Percentiles rank a stretch among this genome's conserved stretches.
Evolutionary conservation across 2,797 vertebrate genomes (phyloP).

Genomic region (Pangasius mekongensis): DNA sequence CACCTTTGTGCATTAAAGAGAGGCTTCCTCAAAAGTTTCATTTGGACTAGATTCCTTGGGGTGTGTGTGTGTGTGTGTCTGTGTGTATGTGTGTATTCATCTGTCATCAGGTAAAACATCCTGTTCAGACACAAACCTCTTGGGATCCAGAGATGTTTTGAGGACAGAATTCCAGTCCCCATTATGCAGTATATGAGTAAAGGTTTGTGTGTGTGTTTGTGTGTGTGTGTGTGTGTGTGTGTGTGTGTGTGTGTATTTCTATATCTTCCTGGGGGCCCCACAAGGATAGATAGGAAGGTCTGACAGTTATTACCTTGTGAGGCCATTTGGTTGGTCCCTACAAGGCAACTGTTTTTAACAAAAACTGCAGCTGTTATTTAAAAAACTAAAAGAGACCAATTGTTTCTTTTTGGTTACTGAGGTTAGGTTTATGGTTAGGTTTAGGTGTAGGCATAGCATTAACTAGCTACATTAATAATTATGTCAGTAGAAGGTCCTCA

Average conservation of each 20-base stretch:
- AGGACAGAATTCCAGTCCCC: neutral
- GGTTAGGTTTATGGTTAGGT: neutral
- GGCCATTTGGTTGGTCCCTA: neutral
- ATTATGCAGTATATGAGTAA: neutral
- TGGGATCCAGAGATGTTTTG: neutral
- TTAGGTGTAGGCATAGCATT: neutral
- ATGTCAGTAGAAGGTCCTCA: neutral
- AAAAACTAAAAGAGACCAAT: neutral
- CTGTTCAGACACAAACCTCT: neutral
- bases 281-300: neutral
- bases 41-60: neutral
- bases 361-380: neutral
- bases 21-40: slow-evolving; percentile 18
- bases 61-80: slow-evolving; percentile 6
- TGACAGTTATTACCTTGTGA: neutral
- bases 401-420: neutral
- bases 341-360: neutral
- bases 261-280: neutral
- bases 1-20: slow-evolving; percentile 44
- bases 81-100: neutral
- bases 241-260: neutral
- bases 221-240: too few relatives aligned
- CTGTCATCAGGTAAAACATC: neutral
- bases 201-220: neutral
- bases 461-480: neutral